Percentiles rank a stretch among this genome's conserved stretches.
These are phyloP conservation scores for Ancistrus triradiatus DNA, from an alignment of 2,113 vertebrate genomes.

Conservation along the genomic window DNA sequence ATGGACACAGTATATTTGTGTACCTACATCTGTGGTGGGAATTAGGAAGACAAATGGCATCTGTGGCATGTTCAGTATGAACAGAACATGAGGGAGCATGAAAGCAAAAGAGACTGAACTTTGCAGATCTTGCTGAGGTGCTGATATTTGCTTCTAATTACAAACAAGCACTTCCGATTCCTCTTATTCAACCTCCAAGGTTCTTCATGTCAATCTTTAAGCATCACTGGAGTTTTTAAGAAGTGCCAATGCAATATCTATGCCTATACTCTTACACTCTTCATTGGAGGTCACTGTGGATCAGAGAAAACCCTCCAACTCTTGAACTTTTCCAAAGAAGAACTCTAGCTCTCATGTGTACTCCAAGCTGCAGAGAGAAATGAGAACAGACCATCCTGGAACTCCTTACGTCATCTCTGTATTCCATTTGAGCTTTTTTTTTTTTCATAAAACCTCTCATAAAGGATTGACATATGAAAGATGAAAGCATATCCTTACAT, in stretches of 20 bases:
- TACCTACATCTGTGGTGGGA: constrained; percentile 49
- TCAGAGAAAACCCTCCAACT: constrained; percentile 3
- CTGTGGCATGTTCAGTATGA: too few relatives aligned
- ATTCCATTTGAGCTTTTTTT: background rate
- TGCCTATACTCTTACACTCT: too few relatives aligned
- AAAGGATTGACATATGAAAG: background rate
- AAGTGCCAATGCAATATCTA: too few relatives aligned
- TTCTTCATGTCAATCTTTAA: too few relatives aligned
- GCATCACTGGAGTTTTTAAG: too few relatives aligned
- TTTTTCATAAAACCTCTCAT: background rate
- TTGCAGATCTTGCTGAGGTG: too few relatives aligned
- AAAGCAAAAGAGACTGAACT: too few relatives aligned
- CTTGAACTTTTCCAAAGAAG: background rate
- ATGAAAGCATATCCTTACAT: background rate
- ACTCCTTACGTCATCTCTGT: background rate
- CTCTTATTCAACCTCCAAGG: too few relatives aligned
- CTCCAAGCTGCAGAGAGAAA: background rate
- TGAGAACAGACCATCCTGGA: background rate
- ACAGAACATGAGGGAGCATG: too few relatives aligned
- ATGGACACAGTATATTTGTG: too few relatives aligned
- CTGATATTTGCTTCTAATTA: too few relatives aligned
- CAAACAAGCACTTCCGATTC: too few relatives aligned
- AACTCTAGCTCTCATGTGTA: background rate
- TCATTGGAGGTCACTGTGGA: background rate
- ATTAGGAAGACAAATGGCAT: constrained; percentile 46